Base-by-base conservation (phyloP, 1,140 invertebrate genomes). In the Dolichoris vasculosae region DNA sequence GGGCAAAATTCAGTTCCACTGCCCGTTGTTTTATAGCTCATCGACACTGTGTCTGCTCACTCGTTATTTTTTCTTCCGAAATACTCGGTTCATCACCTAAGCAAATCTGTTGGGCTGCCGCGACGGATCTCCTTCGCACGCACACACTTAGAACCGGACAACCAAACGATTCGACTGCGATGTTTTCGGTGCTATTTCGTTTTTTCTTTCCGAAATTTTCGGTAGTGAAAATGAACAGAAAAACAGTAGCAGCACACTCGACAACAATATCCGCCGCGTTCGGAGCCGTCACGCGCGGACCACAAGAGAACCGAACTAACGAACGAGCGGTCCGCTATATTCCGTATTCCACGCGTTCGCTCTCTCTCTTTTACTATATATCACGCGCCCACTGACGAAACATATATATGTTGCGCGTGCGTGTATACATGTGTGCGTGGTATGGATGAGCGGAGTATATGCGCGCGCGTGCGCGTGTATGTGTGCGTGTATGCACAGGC, bases 301-400 rank as follows among this genome's bases (percentile, higher is more conserved):
- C 20, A 79, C 77, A 63, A 51, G 35, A 79, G 55, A 79, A 59
- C 35, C 51, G 77, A 55, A 63, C 77, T 76, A 76, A 76, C 48
- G 48, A 63, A 79, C 55, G 51, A 63, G 2, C 55, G 77, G 77
- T 79, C 77, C 77, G 51, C 48, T 9, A 32, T 63, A 79, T 79
- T 79, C 77, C 77, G 48, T 79, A 79, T 79, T 79, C 77, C 77
- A 23, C 51, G 63, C 67, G 67, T n/a, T 46, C 32, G 17, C 15
- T 73, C 46, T 71, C 64, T 80, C 64, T n/a, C 69, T 43, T 38
- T 43, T 38, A 73, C 69, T 73, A 26, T 43, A 73, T 43, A 73
- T 43, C 69, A 73, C 69, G 38, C 69, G 38, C 69, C 38, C 69
- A 73, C 38, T 73, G 69, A 17, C 38, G 38, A 43, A 9, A 20